Conservation (phyloP, 1,140 invertebrate genomes). For the Zaprionus nigranus region DNA sequence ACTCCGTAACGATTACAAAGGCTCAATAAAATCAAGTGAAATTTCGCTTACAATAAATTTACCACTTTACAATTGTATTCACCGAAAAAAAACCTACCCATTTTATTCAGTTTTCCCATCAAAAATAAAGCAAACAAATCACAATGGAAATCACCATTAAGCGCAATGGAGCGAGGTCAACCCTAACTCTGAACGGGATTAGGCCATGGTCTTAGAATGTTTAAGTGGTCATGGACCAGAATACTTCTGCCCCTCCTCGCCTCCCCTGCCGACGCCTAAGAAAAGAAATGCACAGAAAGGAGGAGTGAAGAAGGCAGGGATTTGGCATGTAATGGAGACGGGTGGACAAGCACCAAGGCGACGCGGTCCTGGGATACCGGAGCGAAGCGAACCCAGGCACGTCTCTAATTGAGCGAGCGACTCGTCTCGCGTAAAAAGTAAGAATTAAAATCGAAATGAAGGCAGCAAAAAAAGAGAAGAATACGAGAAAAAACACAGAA, state of each 20-base stretch:
- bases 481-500: conserved; percentile 7
- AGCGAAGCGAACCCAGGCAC: conserved; percentile 18
- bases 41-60: not conserved
- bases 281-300: conserved; percentile 47
- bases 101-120: not conserved
- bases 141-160: conserved; percentile 35
- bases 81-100: not conserved
- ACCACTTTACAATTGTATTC: not conserved
- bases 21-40: not conserved
- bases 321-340: conserved; percentile 42
- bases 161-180: conserved; percentile 62
- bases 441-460: conserved; percentile 67
- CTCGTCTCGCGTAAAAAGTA: conserved; percentile 60
- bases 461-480: conserved; percentile 35
- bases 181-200: conserved; percentile 70
- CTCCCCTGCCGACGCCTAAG: not conserved
- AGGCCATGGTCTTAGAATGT: conserved; percentile 76
- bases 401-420: conserved; percentile 73
- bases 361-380: conserved; percentile 6
- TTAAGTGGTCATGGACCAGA: conserved; percentile 72
- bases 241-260: conserved; percentile 19
- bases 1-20: not conserved
- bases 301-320: conserved; percentile 37
- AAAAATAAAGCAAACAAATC: conserved; percentile 28
- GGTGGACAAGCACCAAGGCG: conserved; percentile 37